phyloP scores from a whole-genome alignment of 2,113 vertebrate genomes.

The Burhinus bistriatus region DNA sequence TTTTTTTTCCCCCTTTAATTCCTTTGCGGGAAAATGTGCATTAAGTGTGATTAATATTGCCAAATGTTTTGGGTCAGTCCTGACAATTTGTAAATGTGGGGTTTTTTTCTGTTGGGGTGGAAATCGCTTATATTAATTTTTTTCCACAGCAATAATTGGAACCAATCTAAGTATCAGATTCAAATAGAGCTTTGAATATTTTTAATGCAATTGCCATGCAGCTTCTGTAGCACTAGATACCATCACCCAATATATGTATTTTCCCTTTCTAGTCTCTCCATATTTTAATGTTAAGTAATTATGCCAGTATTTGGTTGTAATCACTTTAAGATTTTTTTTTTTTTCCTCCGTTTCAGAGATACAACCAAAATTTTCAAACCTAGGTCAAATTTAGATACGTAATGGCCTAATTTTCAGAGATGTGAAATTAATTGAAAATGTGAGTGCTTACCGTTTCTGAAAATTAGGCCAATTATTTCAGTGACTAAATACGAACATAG shows the following conservation, averaged over 20 bases:
- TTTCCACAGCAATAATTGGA: neutral
- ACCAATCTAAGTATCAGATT: neutral
- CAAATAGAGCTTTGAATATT: neutral
- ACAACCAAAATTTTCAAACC: conserved; percentile 22
- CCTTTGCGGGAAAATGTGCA: neutral
- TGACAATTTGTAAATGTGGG: neutral
- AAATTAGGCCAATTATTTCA: conserved; percentile 60
- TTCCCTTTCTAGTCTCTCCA: neutral
- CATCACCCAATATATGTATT: neutral
- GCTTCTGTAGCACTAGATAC: neutral
- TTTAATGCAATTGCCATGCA: neutral
- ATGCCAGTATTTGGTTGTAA: neutral
- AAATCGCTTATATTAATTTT: neutral
- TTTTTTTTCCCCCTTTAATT: neutral
- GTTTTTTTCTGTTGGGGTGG: neutral
- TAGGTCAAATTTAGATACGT: conserved; percentile 18
- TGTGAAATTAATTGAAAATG: conserved; percentile 58
- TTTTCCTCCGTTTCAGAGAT: neutral
- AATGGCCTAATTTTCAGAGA: conserved; percentile 52
- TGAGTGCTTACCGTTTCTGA: conserved; percentile 26
- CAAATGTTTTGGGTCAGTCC: neutral
- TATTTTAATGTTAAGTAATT: neutral
- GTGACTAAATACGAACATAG: conserved; percentile 50
- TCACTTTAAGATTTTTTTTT: neutral
- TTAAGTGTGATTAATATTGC: neutral